Percentiles rank a stretch among this genome's conserved stretches.
Conservation (phyloP, 2,113 vertebrate species). For the Zootoca vivipara region DNA sequence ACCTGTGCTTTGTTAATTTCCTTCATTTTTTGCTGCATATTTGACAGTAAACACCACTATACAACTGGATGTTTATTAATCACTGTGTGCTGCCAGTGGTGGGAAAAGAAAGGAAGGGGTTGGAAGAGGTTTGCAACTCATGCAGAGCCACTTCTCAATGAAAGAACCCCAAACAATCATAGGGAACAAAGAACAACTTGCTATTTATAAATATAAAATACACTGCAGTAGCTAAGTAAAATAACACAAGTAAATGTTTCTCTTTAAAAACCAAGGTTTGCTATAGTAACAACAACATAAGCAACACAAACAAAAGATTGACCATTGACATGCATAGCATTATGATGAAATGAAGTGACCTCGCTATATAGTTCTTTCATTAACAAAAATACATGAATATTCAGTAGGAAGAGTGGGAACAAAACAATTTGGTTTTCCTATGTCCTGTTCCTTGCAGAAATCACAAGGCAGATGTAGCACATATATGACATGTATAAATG, state of each 20-base stretch:
- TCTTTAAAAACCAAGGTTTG: not conserved
- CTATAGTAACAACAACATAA: not conserved
- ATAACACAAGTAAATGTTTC: not conserved
- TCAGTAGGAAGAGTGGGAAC: not conserved
- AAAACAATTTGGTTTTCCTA: not conserved
- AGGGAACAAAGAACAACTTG: not conserved
- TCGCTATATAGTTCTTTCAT: not conserved
- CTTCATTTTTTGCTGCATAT: slow-evolving; percentile 9
- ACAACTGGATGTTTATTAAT: not conserved
- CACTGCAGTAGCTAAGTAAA: not conserved
- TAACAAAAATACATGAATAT: not conserved
- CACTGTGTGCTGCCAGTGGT: not conserved
- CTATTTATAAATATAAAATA: not conserved
- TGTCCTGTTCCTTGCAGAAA: not conserved
- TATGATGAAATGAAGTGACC: not conserved
- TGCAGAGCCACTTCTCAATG: not conserved
- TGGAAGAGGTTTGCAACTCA: not conserved
- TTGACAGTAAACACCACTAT: slow-evolving; percentile 13
- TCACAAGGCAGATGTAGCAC: too few relatives aligned
- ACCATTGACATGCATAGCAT: not conserved
- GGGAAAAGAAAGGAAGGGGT: not conserved
- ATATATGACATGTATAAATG: not conserved
- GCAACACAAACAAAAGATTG: not conserved
- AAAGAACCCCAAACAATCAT: not conserved
- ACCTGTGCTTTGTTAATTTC: slow-evolving; percentile 28